Percentiles rank a stretch among this genome's conserved stretches.
These are phyloP conservation scores for Crocidura indochinensis DNA, from an alignment of 2,797 vertebrate genomes.

Conservation along the genomic window DNA sequence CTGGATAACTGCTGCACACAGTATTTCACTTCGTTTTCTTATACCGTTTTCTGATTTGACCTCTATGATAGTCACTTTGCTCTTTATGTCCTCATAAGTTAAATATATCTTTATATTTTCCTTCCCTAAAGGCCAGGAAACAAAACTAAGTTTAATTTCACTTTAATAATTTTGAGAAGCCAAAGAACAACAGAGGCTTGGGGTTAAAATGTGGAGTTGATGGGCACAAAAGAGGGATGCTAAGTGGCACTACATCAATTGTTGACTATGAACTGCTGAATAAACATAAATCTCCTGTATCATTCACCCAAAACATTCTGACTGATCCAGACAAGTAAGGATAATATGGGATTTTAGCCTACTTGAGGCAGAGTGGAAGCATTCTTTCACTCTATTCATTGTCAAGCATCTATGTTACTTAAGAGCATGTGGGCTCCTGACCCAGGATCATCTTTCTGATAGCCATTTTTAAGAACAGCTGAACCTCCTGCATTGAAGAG, in stretches of 20 bases:
- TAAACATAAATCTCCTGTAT: constrained; percentile 21
- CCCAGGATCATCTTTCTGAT: constrained; percentile 7
- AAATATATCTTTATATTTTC: neutral
- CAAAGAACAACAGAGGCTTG: constrained; percentile 1
- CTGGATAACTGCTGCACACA: neutral
- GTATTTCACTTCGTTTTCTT: neutral
- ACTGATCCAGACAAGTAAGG: constrained; percentile 36
- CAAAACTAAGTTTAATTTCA: constrained; percentile 1
- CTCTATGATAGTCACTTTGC: neutral
- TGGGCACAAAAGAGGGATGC: neutral
- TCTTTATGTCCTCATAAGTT: neutral
- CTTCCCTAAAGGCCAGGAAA: constrained; percentile 18
- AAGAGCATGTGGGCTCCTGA: constrained; percentile 25
- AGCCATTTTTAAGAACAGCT: constrained; percentile 24
- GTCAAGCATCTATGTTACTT: constrained; percentile 45
- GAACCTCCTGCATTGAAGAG: constrained; percentile 7
- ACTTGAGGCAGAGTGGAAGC: constrained; percentile 8
- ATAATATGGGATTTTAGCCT: constrained; percentile 40
- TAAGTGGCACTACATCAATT: neutral
- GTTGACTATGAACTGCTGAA: neutral
- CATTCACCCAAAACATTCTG: neutral
- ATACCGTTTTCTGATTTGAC: neutral
- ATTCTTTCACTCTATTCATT: neutral
- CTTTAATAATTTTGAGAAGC: constrained; percentile 33
- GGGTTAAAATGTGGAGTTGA: constrained; percentile 38